Evolutionary conservation across 2,797 vertebrate genomes (phyloP), one percentile per base, ranked within the genome.

Genomic region (Hippopotamyrus pictus): DNA sequence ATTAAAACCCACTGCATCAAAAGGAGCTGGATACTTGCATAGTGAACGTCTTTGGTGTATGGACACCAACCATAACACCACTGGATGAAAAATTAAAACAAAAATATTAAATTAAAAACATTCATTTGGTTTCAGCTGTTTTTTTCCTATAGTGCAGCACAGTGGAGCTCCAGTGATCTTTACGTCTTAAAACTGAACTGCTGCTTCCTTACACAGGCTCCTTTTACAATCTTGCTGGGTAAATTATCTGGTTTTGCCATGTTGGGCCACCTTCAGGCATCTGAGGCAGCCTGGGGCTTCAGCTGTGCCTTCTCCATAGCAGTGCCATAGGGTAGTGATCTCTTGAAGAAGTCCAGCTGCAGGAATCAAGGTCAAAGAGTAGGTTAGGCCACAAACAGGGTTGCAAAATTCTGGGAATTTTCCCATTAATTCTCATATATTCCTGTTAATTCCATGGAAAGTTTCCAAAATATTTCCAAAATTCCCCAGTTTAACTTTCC

Each of bases 241-340:
- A 44, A 50, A 79, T 93, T 46, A 90, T 89, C n/a, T 9, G 48
- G 48, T 3, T 89, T 62, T 62, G 83, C n/a, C 48, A 53, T 25
- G 19, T 46, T 12, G 9, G 57, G 17, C 50, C 53, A 88, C 89
- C 57, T 89, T 94, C 95, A 98, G 92, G 97, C 97, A 93, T 98
- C 98, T 0, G 98, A 98, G 50, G 97, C 95, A 90, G 97, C 97
- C 94, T 97, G 98, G 85, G 98, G 98, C 94, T 99, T 99, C 89
- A 99, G 97, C 87, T 98, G 96, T 22, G 98, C 98, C 93, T 98
- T 99, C 94, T 99, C 97, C 98, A 98, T 98, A 90, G 98, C 97
- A 0, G 97, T 97, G 94, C 97, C 97, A 0, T 98, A 97, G 0
- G 97, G 97, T 90, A 97, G 93, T 5, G 98, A 96, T 90, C 97